Evolutionary conservation across 2,797 vertebrate species (phyloP), one percentile per base, ranked within the genome.

Genomic region (Oreochromis grahami): DNA sequence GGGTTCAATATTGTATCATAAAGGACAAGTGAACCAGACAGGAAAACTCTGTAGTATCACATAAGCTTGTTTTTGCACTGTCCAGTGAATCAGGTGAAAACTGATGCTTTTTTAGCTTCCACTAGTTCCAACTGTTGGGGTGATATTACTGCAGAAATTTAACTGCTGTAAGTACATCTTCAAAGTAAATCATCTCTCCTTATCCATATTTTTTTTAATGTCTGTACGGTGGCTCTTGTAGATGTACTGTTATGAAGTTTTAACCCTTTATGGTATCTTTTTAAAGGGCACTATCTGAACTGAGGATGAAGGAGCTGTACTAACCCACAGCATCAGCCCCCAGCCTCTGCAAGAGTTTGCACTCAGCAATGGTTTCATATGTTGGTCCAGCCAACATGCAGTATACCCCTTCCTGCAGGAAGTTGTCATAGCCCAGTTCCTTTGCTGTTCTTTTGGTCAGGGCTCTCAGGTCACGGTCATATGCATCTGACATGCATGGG

Each of bases 401-500:
- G 96, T 97, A 98, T 52, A 97, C 96, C 0, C 97, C 97, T n/a
- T 96, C 91, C 52, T 89, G 93, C 76, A 95, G 52, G 88, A 97
- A 96, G 77, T 80, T 60, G 78, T 72, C 56, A 15, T 92, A 95
- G 38, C 85, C 91, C 84, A 96, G 95, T 79, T 97, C 95, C 88
- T 94, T 43, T 0, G 95, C 96, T 0, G 91, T 92, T 82, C 94
- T 52, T 86, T 50, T 87, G 3, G 95, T 95, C 91, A 97, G 81
- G 53, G 45, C 1, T 1, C 87, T 90, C 87, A 97, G 86, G 0
- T 95, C 91, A 72, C 83, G 86, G 63, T 97, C 96, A 6, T 97
- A 98, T 0, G 97, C 97, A 5, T 98, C 97, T 0, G 97, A 98
- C 97, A 97, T 97, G 93, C 96, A 97, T 4, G 95, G 97, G 91